A percentile compares a stretch with the other conserved stretches of the same genome.
Evolutionary conservation across 37 sponge, comb jelly and placozoan genomes (phyloP).

Genomic region (Lycopodina hypogea): DNA sequence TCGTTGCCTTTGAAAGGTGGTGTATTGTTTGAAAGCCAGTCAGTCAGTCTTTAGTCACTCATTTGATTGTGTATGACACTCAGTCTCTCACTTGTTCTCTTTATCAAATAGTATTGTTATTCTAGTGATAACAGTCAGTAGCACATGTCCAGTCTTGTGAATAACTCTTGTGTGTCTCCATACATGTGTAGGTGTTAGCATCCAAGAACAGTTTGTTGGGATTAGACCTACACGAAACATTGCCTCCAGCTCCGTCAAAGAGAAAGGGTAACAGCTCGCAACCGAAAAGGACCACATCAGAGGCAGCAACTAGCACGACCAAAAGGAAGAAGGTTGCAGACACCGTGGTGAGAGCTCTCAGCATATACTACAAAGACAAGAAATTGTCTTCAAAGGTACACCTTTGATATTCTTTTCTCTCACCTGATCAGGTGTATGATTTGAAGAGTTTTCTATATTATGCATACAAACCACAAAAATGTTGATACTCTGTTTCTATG

Average conservation of each 20-base stretch:
- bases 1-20: too few species aligned
- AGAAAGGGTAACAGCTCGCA: neutral
- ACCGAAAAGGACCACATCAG: neutral
- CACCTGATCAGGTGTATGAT: neutral
- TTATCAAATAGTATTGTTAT: too few species aligned
- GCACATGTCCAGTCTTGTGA: too few species aligned
- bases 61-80: too few species aligned
- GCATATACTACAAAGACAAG: constrained; percentile 54
- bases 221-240: constrained; percentile 6
- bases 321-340: constrained; percentile 48
- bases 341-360: constrained; percentile 57
- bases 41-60: too few species aligned
- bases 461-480: too few species aligned
- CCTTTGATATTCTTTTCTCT: neutral
- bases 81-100: too few species aligned
- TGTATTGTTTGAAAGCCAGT: too few species aligned
- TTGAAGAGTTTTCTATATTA: neutral
- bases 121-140: too few species aligned
- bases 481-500: too few species aligned
- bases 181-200: neutral
- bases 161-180: too few species aligned
- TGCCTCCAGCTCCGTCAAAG: neutral
- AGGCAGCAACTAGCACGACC: neutral
- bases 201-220: constrained; percentile 28
- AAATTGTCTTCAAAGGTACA: constrained; percentile 69